Evolutionary conservation across 2,888 invertebrate species (phyloP).

Genomic region (Bellardia pandia): DNA sequence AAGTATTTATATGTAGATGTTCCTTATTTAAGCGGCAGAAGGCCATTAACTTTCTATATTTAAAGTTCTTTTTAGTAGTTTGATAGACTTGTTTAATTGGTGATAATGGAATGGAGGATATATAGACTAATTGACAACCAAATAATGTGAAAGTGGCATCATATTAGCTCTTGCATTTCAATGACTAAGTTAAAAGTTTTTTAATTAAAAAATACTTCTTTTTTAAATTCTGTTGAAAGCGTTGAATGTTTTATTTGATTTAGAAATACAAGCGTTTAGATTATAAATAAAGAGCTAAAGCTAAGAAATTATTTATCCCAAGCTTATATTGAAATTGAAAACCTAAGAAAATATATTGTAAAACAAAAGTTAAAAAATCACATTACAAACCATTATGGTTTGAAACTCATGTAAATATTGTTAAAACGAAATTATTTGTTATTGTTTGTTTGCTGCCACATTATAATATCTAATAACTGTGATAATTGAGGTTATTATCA

Average conservation of each 20-base stretch:
- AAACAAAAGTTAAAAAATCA: neutral
- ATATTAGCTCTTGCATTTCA: neutral
- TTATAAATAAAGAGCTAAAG: neutral
- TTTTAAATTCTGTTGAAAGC: neutral
- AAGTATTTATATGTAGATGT: no score
- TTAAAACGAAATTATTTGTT: constrained; percentile 1
- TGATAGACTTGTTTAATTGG: constrained; percentile 10
- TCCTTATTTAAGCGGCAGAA: no score
- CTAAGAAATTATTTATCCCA: neutral
- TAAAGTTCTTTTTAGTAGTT: neutral
- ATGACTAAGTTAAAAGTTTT: neutral
- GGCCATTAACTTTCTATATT: neutral
- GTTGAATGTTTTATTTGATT: neutral
- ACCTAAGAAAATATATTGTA: neutral
- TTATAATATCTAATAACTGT: constrained; percentile 50
- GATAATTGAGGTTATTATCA: constrained; percentile 61
- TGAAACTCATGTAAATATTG: neutral
- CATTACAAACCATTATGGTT: neutral
- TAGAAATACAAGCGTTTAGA: neutral
- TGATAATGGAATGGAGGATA: constrained; percentile 19
- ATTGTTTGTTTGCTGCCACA: constrained; percentile 45
- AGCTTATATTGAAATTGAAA: neutral
- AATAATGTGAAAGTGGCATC: neutral
- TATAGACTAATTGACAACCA: constrained; percentile 15
- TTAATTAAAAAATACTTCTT: constrained; percentile 19